Conservation (phyloP, 2,888 invertebrate species). For the Cataglyphis altisquamis region DNA sequence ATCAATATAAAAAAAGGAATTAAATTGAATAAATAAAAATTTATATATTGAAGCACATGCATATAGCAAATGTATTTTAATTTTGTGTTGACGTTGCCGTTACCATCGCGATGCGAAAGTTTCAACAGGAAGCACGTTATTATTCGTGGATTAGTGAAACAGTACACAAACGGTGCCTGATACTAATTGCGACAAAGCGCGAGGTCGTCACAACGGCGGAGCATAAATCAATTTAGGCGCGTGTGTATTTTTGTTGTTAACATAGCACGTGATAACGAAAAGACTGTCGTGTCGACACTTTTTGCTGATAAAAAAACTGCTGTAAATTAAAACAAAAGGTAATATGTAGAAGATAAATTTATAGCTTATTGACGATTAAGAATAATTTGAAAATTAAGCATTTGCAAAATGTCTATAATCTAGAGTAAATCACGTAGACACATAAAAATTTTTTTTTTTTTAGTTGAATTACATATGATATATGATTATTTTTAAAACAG, state of each 20-base stretch:
- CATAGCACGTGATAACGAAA: conserved; percentile 42
- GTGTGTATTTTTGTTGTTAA: conserved; percentile 70
- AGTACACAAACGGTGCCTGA: conserved; percentile 65
- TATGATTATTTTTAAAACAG: not conserved
- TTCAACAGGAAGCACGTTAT: conserved; percentile 53
- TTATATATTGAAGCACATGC: not conserved
- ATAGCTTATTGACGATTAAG: not conserved
- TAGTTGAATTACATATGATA: not conserved
- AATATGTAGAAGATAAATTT: not conserved
- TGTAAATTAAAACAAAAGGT: not conserved
- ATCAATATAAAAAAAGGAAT: conserved; percentile 5
- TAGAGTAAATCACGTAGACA: not conserved
- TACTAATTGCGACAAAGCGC: conserved; percentile 73
- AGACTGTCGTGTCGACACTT: not conserved
- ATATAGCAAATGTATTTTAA: conserved; percentile 61
- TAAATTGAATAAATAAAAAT: not conserved
- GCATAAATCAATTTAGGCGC: conserved; percentile 74
- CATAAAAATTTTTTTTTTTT: not conserved
- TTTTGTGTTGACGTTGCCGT: conserved; percentile 53
- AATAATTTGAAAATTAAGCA: not conserved
- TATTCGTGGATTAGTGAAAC: conserved; percentile 71
- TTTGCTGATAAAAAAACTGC: not conserved
- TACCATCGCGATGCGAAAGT: conserved; percentile 53
- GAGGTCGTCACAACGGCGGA: conserved; percentile 57
- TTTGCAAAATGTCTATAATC: not conserved